A percentile compares a stretch with the other conserved stretches of the same genome.
phyloP scores from a whole-genome alignment of 1,140 invertebrate genomes.

The Callitettix versicolor region DNA sequence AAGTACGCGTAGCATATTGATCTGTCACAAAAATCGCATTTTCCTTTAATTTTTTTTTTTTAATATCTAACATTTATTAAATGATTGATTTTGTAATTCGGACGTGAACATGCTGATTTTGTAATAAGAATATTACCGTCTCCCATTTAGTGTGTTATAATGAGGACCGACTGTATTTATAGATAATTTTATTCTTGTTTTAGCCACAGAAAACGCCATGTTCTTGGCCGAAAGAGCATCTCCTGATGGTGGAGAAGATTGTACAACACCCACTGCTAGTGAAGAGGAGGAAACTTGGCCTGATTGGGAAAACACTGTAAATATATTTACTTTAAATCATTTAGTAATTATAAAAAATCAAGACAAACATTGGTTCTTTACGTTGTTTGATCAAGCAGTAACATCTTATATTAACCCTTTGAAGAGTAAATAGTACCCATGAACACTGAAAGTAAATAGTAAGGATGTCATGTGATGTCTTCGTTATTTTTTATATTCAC shows the following conservation, averaged over 20 bases:
- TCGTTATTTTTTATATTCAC: too few relatives aligned
- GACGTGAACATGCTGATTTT: too few relatives aligned
- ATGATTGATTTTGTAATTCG: too few relatives aligned
- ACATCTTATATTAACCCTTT: background rate
- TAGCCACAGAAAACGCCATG: slow-evolving; percentile 22
- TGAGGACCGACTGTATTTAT: too few relatives aligned
- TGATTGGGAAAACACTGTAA: slow-evolving; percentile 23
- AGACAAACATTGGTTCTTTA: background rate
- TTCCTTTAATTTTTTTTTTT: too few relatives aligned
- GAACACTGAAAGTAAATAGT: slow-evolving; percentile 19
- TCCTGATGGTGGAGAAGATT: slow-evolving; percentile 69
- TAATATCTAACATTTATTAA: too few relatives aligned
- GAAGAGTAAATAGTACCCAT: slow-evolving; percentile 33
- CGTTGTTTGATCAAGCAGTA: background rate
- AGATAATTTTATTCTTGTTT: background rate
- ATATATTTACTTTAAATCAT: background rate
- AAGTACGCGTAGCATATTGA: too few relatives aligned
- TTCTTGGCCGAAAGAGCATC: slow-evolving; percentile 58
- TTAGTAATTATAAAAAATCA: too few relatives aligned
- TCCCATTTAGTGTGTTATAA: too few relatives aligned
- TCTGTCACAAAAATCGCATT: too few relatives aligned
- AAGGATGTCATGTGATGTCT: background rate
- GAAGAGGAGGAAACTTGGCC: slow-evolving; percentile 31
- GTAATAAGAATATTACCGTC: too few relatives aligned
- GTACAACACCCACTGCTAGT: slow-evolving; percentile 29